Conservation (phyloP, 2,888 invertebrate species). For the Eulithis prunata region DNA sequence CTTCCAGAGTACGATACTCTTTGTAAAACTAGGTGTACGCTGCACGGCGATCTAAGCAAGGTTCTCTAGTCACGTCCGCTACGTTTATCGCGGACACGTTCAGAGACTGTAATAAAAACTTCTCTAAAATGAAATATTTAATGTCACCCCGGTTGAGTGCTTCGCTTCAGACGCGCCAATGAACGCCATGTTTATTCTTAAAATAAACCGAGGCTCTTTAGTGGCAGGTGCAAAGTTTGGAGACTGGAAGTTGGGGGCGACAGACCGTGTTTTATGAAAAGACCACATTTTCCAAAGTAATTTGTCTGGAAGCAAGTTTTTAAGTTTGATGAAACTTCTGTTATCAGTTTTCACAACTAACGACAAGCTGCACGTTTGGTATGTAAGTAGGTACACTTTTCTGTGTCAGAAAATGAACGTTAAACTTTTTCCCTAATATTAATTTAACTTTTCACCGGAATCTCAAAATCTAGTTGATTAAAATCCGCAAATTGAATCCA, state of each 20-base stretch:
- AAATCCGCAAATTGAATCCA: constrained; percentile 43
- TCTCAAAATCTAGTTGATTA: constrained; percentile 21
- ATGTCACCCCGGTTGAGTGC: constrained; percentile 70
- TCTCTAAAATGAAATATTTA: constrained; percentile 84
- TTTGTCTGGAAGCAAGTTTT: constrained; percentile 20
- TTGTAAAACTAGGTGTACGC: constrained; percentile 49
- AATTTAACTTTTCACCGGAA: background rate
- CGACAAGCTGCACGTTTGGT: background rate
- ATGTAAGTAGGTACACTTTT: too few species aligned
- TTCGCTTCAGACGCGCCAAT: constrained; percentile 60
- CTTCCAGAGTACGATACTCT: constrained; percentile 48
- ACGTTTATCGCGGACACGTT: constrained; percentile 81
- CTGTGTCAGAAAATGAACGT: too few species aligned
- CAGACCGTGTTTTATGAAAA: constrained; percentile 22
- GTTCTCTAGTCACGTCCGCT: constrained; percentile 77
- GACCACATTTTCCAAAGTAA: constrained; percentile 26
- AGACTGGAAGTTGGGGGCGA: constrained; percentile 24
- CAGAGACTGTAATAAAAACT: constrained; percentile 80
- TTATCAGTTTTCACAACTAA: background rate
- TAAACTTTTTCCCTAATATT: too few species aligned
- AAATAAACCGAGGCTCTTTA: constrained; percentile 54
- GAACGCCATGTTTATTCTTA: constrained; percentile 66
- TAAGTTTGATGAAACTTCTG: constrained; percentile 16
- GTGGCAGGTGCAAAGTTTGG: constrained; percentile 42
- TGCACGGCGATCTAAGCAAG: constrained; percentile 62